Base-by-base conservation (phyloP, 2,888 invertebrate species). In the Athalia rosae region DNA sequence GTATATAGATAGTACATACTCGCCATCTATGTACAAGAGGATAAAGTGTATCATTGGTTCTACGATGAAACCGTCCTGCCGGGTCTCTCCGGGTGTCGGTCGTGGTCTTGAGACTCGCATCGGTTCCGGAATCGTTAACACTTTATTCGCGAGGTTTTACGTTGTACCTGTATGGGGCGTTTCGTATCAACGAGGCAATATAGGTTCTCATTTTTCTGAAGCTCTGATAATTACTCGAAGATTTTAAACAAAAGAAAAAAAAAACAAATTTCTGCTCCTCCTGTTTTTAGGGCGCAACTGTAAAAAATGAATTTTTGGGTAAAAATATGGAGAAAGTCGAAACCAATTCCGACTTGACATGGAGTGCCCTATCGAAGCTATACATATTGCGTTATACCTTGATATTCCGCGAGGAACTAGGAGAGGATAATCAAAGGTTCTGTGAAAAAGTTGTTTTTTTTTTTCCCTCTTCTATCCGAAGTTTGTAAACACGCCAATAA, bases 361-460 rank as follows among this genome's bases (percentile, higher is more conserved):
- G 53, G 53, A 53, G n/a, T 11, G 3, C 9, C 9, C 6, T 7
- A 53, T 1, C 53, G n/a, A 50, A n/a, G 7, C 53, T 28, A 28
- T 28, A 28, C 2, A 1, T 28, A 28, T n/a, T n/a, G n/a, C 28
- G 28, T 28, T 28, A 2, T 4, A 7, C 11, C 53, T 4, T 53
- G 11, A 53, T 53, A 53, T 53, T 53, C 53, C n/a, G 9, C 53
- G 53, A 11, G 53, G 11, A 53, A 53, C 53, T 9, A n/a, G 71
- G 56, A 13, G 58, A 58, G 43, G 43, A 58, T 71, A 71, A 71
- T 71, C 71, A 56, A 58, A 71, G 5, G 13, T 28, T 28, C 28
- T 45, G 7, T 13, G 50, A 48, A 15, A 13, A 58, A 58, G 7
- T 56, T 71, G 71, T 45, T 28, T 28, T 28, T 28, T 28, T 28